These are phyloP conservation scores for Eulithis prunata DNA, from an alignment of 2,888 invertebrate genomes.

Conservation along the genomic window DNA sequence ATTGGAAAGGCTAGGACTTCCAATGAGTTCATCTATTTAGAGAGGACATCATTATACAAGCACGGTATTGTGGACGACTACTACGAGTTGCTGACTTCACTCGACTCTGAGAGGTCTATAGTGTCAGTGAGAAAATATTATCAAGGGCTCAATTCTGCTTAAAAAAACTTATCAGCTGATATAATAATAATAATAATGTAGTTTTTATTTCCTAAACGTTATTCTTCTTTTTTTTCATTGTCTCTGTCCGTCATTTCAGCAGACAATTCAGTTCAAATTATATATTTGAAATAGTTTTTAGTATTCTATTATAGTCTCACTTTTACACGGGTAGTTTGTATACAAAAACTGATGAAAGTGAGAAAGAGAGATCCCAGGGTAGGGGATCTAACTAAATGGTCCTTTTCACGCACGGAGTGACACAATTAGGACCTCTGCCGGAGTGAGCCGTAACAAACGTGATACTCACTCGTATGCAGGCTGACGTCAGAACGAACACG, in stretches of 20 bases:
- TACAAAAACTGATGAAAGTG: background rate
- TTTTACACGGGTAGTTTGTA: too few species aligned
- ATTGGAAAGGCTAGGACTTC: slow-evolving; percentile 43
- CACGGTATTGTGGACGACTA: slow-evolving; percentile 31
- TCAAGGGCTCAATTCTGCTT: too few species aligned
- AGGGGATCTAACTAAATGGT: slow-evolving; percentile 53
- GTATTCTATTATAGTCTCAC: too few species aligned
- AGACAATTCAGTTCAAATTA: too few species aligned
- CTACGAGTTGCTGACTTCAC: slow-evolving; percentile 30
- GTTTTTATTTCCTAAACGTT: too few species aligned
- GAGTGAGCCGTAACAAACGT: slow-evolving; percentile 48
- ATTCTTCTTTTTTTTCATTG: too few species aligned
- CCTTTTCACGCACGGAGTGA: slow-evolving; percentile 58
- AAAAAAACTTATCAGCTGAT: too few species aligned
- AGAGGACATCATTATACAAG: slow-evolving; percentile 41
- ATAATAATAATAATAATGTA: too few species aligned
- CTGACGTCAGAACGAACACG: background rate
- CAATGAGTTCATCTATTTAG: slow-evolving; percentile 46
- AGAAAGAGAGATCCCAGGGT: slow-evolving; percentile 33
- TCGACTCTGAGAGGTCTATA: background rate
- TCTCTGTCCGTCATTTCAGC: too few species aligned
- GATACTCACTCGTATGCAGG: slow-evolving; percentile 17
- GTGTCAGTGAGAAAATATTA: too few species aligned
- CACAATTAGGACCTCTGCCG: slow-evolving; percentile 53
- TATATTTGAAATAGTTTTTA: too few species aligned